Conservation (phyloP, 2,888 invertebrate genomes). For the Phragmatobia fuliginosa region DNA sequence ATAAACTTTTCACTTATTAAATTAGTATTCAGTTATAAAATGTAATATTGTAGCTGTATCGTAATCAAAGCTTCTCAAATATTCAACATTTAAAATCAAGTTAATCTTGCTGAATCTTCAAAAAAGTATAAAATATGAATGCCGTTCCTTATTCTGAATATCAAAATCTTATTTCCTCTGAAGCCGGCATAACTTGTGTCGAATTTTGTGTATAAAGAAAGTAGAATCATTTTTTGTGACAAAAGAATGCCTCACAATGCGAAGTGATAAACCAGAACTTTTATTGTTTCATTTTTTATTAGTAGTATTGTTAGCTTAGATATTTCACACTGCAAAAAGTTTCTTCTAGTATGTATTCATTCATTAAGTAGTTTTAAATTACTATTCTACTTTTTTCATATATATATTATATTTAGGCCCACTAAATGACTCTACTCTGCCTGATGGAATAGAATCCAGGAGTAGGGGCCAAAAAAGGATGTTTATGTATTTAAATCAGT, state of each 20-base stretch:
- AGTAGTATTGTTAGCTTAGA: neutral
- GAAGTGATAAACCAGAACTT: slow-evolving; percentile 17
- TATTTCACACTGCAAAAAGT: neutral
- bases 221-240: slow-evolving; percentile 17
- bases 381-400: too few relatives aligned
- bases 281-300: slow-evolving; percentile 24
- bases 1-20: neutral
- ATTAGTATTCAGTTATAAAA: neutral
- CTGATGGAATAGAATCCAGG: too few relatives aligned
- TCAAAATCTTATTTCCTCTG: slow-evolving; percentile 20
- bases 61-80: neutral
- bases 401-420: too few relatives aligned
- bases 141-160: slow-evolving; percentile 1
- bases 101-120: neutral
- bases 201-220: slow-evolving; percentile 27
- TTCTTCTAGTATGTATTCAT: neutral
- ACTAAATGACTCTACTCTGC: too few relatives aligned
- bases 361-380: too few relatives aligned
- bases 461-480: too few relatives aligned
- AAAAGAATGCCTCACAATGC: slow-evolving; percentile 22
- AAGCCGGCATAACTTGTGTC: slow-evolving; percentile 39
- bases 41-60: neutral
- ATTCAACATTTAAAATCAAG: neutral
- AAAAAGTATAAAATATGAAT: slow-evolving; percentile 26
- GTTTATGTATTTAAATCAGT: too few relatives aligned